A percentile compares a stretch with the other conserved stretches of the same genome.
phyloP scores from a whole-genome alignment of 2,797 vertebrate genomes.

The Gymnodraco acuticeps region DNA sequence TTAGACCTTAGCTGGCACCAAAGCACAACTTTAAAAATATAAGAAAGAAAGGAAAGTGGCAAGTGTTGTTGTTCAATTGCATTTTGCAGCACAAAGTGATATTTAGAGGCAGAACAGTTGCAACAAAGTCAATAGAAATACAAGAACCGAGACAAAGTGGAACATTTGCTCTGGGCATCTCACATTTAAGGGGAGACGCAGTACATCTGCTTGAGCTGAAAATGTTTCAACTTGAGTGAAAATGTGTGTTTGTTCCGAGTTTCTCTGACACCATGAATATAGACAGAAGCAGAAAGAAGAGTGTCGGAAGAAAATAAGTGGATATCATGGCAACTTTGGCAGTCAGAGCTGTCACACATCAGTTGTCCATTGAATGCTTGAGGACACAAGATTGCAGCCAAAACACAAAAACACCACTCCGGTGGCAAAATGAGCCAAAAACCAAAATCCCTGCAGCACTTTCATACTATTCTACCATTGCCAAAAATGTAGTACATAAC shows the following conservation, averaged over 20 bases:
- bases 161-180: background rate
- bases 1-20: background rate
- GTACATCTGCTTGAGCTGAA: background rate
- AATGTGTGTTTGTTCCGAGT: background rate
- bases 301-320: background rate
- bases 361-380: background rate
- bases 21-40: background rate
- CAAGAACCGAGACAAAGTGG: conserved; percentile 1
- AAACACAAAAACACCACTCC: conserved; percentile 2
- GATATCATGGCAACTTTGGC: background rate
- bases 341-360: conserved; percentile 17
- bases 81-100: conserved; percentile 2
- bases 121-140: conserved; percentile 15
- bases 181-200: background rate
- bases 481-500: background rate
- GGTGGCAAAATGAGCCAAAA: background rate
- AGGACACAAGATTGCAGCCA: background rate
- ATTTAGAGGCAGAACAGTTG: background rate
- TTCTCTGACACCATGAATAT: background rate
- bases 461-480: background rate
- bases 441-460: background rate
- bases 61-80: background rate
- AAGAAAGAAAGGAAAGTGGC: too few relatives aligned
- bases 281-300: background rate
- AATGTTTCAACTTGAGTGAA: conserved; percentile 7